Percentiles rank a stretch among this genome's conserved stretches.
phyloP scores from a whole-genome alignment of 2,888 invertebrate species.

The Colostygia pectinataria region DNA sequence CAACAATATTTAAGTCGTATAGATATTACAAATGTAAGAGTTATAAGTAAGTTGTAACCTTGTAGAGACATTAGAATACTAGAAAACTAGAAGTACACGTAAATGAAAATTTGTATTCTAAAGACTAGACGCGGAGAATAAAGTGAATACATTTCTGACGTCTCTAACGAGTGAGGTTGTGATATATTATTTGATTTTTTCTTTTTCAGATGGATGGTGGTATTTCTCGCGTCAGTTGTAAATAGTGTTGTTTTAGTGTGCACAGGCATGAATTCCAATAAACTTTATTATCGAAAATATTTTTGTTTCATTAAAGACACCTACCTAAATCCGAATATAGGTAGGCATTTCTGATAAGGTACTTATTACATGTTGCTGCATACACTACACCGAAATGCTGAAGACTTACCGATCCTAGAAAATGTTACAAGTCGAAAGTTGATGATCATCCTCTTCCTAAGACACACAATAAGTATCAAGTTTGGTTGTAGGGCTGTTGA shows the following conservation, averaged over 20 bases:
- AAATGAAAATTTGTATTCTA: background rate
- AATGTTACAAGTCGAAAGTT: no score
- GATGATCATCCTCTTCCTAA: no score
- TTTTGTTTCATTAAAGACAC: conserved; percentile 9
- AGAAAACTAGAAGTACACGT: background rate
- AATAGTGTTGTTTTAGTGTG: conserved; percentile 67
- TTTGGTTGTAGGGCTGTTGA: no score
- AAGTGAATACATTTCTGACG: conserved; percentile 48
- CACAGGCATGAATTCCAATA: conserved; percentile 70
- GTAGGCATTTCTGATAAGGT: background rate
- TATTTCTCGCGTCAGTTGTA: conserved; percentile 63
- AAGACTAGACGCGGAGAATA: background rate
- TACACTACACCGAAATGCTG: no score
- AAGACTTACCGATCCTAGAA: no score
- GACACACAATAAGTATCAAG: no score
- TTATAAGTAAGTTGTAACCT: no score
- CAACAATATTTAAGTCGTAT: no score
- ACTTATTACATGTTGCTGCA: no score
- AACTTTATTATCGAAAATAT: conserved; percentile 38
- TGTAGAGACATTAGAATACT: no score
- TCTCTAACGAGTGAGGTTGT: conserved; percentile 50
- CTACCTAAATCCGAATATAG: background rate
- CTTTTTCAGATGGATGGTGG: conserved; percentile 67
- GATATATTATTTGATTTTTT: conserved; percentile 70
- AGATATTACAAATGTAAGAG: no score